Conservation (phyloP, 2,888 invertebrate genomes). For the Physocephala rufipes region DNA sequence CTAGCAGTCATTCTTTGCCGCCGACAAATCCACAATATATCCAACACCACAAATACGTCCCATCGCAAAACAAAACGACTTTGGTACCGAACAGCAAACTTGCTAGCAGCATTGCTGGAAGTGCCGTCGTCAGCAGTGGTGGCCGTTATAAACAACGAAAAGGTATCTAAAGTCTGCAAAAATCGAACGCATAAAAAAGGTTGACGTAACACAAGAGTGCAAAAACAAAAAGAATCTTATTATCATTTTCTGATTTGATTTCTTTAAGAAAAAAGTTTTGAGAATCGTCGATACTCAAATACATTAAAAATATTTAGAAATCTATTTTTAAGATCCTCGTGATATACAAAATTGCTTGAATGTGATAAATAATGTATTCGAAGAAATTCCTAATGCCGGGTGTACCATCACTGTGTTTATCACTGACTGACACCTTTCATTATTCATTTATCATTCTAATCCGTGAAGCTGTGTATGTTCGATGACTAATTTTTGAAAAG, state of each 20-base stretch:
- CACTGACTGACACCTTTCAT: not conserved
- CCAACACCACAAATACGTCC: not conserved
- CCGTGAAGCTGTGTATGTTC: conserved; percentile 47
- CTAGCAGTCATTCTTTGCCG: conserved; percentile 60
- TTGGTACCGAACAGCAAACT: conserved; percentile 51
- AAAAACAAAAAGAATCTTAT: not conserved
- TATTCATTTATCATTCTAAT: too few species aligned
- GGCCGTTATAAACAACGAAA: conserved; percentile 59
- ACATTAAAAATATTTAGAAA: too few species aligned
- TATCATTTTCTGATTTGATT: not conserved
- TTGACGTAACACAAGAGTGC: too few species aligned
- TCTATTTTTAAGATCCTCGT: too few species aligned
- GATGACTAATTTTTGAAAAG: conserved; percentile 2
- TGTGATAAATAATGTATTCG: too few species aligned
- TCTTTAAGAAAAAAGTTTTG: too few species aligned
- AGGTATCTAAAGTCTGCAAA: conserved; percentile 48
- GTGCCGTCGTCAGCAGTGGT: conserved; percentile 61
- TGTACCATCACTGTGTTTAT: not conserved
- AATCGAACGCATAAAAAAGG: not conserved
- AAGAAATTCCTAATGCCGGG: too few species aligned
- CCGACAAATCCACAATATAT: conserved; percentile 55
- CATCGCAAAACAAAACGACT: conserved; percentile 2
- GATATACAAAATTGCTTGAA: too few species aligned
- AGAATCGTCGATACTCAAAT: too few species aligned
- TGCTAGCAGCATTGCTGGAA: conserved; percentile 58